Conservation (phyloP, 2,797 vertebrate species). For the Lepus townsendii region DNA sequence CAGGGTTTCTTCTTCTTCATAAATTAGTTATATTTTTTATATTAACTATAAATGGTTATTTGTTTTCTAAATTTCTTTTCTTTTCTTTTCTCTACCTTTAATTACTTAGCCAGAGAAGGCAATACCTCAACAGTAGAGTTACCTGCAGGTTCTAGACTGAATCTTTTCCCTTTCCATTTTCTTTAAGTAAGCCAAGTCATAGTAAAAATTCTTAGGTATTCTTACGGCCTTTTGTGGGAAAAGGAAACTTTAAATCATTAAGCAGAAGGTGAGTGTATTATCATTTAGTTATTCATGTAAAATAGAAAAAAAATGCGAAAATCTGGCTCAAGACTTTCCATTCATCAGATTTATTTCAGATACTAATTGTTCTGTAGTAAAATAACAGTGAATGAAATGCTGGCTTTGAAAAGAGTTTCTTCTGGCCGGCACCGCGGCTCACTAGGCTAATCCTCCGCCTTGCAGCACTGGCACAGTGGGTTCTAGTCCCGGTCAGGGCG, state of each 20-base stretch:
- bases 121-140: slow-evolving; percentile 39
- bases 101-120: slow-evolving; percentile 62
- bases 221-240: slow-evolving; percentile 13
- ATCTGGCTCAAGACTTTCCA: neutral
- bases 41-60: neutral
- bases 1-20: neutral
- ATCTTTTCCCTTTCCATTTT: slow-evolving; percentile 59
- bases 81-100: slow-evolving; percentile 21
- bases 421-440: neutral
- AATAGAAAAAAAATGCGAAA: neutral
- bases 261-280: neutral
- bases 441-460: too few species aligned
- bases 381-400: slow-evolving; percentile 43
- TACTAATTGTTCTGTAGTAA: slow-evolving; percentile 65
- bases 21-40: neutral
- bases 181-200: slow-evolving; percentile 25
- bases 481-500: too few species aligned
- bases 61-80: slow-evolving; percentile 13
- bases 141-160: neutral
- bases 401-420: slow-evolving; percentile 56
- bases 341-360: slow-evolving; percentile 36
- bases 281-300: slow-evolving; percentile 45
- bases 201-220: neutral
- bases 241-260: slow-evolving; percentile 58
- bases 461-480: too few species aligned